These are phyloP conservation scores for Chaetura pelagica DNA, from an alignment of 2,113 vertebrate genomes.

Conservation along the genomic window DNA sequence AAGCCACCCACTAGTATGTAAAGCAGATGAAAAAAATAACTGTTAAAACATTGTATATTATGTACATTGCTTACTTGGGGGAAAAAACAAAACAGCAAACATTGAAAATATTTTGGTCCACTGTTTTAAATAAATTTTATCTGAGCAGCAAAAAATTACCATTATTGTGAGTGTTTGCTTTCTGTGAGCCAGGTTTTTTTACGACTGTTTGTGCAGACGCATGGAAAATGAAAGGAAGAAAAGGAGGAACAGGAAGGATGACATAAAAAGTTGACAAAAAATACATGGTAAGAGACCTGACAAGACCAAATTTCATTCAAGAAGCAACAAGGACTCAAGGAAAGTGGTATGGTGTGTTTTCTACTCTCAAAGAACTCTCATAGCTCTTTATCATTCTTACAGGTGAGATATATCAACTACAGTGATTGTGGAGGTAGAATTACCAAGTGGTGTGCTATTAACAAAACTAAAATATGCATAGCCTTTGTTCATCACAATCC, in stretches of 20 bases:
- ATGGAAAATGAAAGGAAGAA: neutral
- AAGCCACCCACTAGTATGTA: neutral
- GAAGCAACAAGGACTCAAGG: neutral
- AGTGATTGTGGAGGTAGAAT: neutral
- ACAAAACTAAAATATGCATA: neutral
- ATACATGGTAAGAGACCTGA: neutral
- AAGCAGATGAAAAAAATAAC: neutral
- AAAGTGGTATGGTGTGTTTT: neutral
- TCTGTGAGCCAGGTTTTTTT: neutral
- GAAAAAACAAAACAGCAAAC: neutral
- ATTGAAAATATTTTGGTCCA: neutral
- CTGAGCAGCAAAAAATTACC: neutral
- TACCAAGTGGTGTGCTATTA: neutral
- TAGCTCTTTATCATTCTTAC: neutral
- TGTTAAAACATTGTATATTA: neutral
- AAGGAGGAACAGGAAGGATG: neutral
- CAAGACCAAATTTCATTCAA: neutral
- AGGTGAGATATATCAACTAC: neutral
- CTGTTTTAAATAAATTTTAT: neutral
- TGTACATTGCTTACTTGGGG: neutral
- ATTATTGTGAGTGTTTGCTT: neutral
- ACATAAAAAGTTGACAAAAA: neutral
- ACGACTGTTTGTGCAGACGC: neutral
- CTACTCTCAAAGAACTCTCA: neutral
- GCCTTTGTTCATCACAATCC: neutral